Base-by-base conservation (phyloP, 2,113 vertebrate genomes). In the Vidua macroura region DNA sequence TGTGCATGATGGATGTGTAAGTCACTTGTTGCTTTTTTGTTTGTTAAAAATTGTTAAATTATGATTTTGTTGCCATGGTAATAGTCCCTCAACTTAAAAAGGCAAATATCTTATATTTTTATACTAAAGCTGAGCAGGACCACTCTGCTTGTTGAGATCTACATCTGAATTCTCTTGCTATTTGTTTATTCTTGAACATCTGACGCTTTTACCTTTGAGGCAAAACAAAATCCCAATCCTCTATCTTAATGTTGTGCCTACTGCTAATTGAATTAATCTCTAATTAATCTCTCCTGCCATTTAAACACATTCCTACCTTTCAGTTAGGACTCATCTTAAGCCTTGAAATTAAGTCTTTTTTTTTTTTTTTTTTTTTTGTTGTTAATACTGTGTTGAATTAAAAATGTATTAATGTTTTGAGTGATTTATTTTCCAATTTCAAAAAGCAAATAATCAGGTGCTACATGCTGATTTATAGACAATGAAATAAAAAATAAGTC, bases 1-100 rank as follows among this genome's bases (percentile, higher is more conserved):
- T 97, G 98, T 99, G 49, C 99, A 99, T 31, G 99, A 99, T 98
- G 99, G 99, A 98, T 99, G 99, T 97, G 99, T 99, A 98, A 99
- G 99, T 99, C 79, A 95, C 51, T 79, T 83, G 28, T 66, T 86
- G 74, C 30, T 51, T 95, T 69, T 91, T 58, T 46, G 11, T 70
- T 89, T 76, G 31, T 72, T 92, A 62, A 75, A 88, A 49, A 37
- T 20, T 51, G 10, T 74, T 78, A 28, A 86, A 55, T 58, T 84
- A 12, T 44, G 13, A 31, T 67, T 92, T 92, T 13, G 7, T 60
- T 93, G 53, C 33, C 30, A 25, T 4, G 5, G 37, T 69, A 70
- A 24, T 27, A 59, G 9, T 80, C 31, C 17, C 23, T 70, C 60
- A 74, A 49, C 8, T 62, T 83, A 35, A 80, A 83, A 86, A 67